Evolutionary conservation across 2,888 invertebrate species (phyloP), one percentile per base, ranked within the genome.

Genomic region (Drosophila quinaria): DNA sequence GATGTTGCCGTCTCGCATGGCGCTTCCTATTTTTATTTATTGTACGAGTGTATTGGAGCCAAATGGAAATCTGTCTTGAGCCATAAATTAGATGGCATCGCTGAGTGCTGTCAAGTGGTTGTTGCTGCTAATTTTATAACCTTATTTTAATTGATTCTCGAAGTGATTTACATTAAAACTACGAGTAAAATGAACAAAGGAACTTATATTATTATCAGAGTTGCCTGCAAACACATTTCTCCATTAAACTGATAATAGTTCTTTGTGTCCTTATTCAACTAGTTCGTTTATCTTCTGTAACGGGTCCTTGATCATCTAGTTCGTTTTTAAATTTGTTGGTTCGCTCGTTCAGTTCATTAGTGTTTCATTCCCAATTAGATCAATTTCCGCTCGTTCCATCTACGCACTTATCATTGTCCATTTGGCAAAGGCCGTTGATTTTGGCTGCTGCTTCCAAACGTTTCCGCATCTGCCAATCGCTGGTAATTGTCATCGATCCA

Each of bases 401-500:
- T 15, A 22, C 8, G 11, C 25, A 22, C 1, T 19, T 33, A 31
- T 15, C 10, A 22, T 39, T 29, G 44, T 60, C 54, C 54, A 50
- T 41, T 71, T 25, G 44, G 11, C 17, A 19, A 10, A 5, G 13
- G 19, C 39, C 35, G 39, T 50, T 56, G 51, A 46, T 70, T 76
- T 76, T 41, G 58, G 54, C 46, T 50, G 71, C 35, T 55, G 46
- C 11, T 15, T 47, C 29, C 35, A 65, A 65, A 33, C 60, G 71
- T 65, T 74, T 74, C 74, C 74, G 62, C 79, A 69, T 68, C 39
- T 78, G 74, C 44, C 62, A 73, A 62, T 31, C 47, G 37, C 29
- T 78, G 60, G n/a, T 70, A 60, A 86, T 82, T 86, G 89, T 82
- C 76, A 77, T 74, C 69, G 71, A 78, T 74, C 68, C 52, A 15